Base-by-base conservation (phyloP, 2,797 vertebrate genomes). In the Scolopax rusticola region DNA sequence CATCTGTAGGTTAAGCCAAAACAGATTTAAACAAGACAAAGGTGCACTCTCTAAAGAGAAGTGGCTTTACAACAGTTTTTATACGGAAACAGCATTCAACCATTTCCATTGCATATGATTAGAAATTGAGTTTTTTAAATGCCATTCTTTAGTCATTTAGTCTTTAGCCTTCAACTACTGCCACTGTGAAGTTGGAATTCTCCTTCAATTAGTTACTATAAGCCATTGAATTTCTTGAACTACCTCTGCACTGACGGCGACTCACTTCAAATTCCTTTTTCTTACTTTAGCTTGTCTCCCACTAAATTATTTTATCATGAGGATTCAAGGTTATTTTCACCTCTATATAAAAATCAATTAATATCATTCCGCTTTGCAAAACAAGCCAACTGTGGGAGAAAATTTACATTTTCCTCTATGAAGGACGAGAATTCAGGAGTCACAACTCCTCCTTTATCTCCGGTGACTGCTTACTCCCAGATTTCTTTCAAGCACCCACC, bases 1-100 rank as follows among this genome's bases (percentile, higher is more conserved):
- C 67, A 68, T 84, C 78, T 93, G 85, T 27, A 86, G 71, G 76
- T 87, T 95, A 95, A 93, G 76, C 11, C 61, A 90, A 96, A 95
- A 84, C 92, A 96, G 50, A 93, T 93, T 95, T 86, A 63, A 47
- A 47, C 2, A 1, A 84, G 89, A 93, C 86, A 93, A 50, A 14
- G 12, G 51, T 59, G 45, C 36, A 51, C 21, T 50, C 65, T 68
- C 51, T 85, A 21, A 79, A 81, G 48, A 81, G 32, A 84, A 40
- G 45, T 8, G 15, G 19, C 25, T 79, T 61, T 61, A 78, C 68
- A 83, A 43, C 11, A 53, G 23, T 30, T 92, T 89, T 87, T 56
- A 33, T 16, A 53, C 4, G 33, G 38, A 78, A 64, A 64, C 2
- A 32, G 14, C 32, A 54, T 28, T 41, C 67, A 82, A 76, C 8